These are phyloP conservation scores for Bryconaethiops microstoma DNA, from an alignment of 2,797 vertebrate species.

Conservation along the genomic window DNA sequence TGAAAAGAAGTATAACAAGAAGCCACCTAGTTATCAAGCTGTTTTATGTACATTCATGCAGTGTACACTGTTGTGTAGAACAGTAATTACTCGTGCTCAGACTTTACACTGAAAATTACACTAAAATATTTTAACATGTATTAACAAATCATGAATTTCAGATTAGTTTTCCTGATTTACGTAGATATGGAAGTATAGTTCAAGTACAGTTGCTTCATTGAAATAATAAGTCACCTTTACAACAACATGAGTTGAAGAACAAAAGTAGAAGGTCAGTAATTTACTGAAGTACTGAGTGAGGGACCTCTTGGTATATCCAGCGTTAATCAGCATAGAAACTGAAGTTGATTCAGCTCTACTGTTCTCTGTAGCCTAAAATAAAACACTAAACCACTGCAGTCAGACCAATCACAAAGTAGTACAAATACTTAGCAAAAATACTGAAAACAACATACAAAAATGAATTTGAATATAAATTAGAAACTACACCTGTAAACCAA, in stretches of 20 bases:
- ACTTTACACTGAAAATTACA: too few relatives aligned
- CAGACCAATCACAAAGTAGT: too few relatives aligned
- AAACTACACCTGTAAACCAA: too few relatives aligned
- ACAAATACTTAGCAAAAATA: too few relatives aligned
- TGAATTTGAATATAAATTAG: too few relatives aligned
- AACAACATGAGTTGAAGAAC: not conserved
- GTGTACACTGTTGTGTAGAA: not conserved
- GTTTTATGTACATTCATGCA: not conserved
- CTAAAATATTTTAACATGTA: too few relatives aligned
- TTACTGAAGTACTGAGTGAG: too few relatives aligned
- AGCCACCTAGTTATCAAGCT: constrained; percentile 4
- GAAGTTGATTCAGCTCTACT: too few relatives aligned
- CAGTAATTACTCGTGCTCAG: not conserved
- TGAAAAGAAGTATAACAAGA: constrained; percentile 11
- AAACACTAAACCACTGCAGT: too few relatives aligned
- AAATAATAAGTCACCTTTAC: not conserved
- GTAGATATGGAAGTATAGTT: not conserved
- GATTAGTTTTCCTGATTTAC: not conserved
- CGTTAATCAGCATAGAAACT: not conserved
- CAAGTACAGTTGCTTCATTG: not conserved
- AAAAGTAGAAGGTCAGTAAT: not conserved
- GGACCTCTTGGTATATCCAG: too few relatives aligned
- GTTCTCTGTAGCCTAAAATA: too few relatives aligned
- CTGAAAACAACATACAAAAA: too few relatives aligned
- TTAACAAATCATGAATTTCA: not conserved